Conservation (phyloP, 2,113 vertebrate species). For the Psilopogon haemacephalus region DNA sequence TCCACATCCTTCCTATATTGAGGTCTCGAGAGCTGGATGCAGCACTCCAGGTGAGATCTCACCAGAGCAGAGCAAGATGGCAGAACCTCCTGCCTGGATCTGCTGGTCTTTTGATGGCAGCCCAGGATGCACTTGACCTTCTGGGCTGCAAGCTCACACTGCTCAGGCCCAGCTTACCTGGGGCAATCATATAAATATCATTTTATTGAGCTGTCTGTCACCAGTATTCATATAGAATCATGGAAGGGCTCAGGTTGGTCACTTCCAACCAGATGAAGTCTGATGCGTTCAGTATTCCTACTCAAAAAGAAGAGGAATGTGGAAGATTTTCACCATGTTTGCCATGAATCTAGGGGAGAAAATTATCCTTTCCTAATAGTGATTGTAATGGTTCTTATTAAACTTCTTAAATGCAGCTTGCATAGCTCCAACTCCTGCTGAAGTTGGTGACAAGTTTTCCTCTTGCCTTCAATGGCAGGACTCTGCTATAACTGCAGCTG, state of each 20-base stretch:
- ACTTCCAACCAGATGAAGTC: too few relatives aligned
- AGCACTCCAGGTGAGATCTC: too few relatives aligned
- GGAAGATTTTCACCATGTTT: neutral
- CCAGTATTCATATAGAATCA: neutral
- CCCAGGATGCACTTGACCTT: too few relatives aligned
- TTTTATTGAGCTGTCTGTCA: neutral
- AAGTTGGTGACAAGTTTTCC: neutral
- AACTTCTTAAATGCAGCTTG: conserved; percentile 17
- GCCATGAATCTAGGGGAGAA: neutral
- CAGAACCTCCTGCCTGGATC: too few relatives aligned
- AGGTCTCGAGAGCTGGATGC: too few relatives aligned
- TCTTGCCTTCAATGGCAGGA: neutral
- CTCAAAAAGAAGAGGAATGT: neutral
- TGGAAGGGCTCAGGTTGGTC: too few relatives aligned
- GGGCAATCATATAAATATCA: neutral
- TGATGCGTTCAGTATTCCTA: neutral
- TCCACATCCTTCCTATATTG: too few relatives aligned
- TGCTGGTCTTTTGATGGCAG: too few relatives aligned
- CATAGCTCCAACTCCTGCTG: neutral
- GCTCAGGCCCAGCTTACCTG: neutral
- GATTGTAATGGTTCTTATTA: conserved; percentile 23
- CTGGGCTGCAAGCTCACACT: too few relatives aligned
- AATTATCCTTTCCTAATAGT: neutral
- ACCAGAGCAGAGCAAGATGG: too few relatives aligned
- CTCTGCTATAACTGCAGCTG: conserved; percentile 47